phyloP scores from a whole-genome alignment of 1,140 invertebrate species.

The Whitmania pigra region DNA sequence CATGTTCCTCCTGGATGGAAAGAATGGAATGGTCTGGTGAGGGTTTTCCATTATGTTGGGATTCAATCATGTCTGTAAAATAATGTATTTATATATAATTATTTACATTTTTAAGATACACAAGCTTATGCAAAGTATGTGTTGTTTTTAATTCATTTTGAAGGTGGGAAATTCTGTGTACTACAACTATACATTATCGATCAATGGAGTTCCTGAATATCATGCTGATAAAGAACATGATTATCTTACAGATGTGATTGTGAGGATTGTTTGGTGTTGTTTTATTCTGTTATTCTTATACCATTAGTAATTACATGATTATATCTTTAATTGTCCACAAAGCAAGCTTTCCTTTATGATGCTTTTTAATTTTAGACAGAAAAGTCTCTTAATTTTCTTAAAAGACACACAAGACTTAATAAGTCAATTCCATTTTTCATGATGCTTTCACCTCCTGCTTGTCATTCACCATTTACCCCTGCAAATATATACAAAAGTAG shows the following conservation, averaged over 20 bases:
- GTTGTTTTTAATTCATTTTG: constrained; percentile 9
- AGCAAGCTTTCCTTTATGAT: too few species aligned
- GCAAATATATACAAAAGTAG: constrained; percentile 55
- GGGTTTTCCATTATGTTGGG: constrained; percentile 3
- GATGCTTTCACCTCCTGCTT: constrained; percentile 67
- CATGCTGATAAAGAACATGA: constrained; percentile 49
- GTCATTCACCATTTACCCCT: constrained; percentile 69
- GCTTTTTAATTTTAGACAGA: neutral
- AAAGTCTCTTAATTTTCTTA: neutral
- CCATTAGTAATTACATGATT: too few species aligned
- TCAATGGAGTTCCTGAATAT: constrained; percentile 56
- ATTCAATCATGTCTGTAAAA: too few species aligned
- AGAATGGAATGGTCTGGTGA: constrained; percentile 58
- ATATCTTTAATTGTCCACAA: too few species aligned
- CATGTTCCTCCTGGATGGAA: constrained; percentile 68
- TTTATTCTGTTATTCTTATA: too few species aligned
- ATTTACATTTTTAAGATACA: too few species aligned
- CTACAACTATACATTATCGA: constrained; percentile 72
- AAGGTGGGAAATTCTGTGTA: constrained; percentile 67
- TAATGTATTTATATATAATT: too few species aligned
- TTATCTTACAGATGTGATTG: constrained; percentile 74
- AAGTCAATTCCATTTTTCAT: constrained; percentile 57
- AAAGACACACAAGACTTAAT: neutral
- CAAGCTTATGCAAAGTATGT: too few species aligned
- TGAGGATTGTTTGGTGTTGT: constrained; percentile 42